Evolutionary conservation across 2,797 vertebrate species (phyloP).

Genomic region (Psittacula derbiana): DNA sequence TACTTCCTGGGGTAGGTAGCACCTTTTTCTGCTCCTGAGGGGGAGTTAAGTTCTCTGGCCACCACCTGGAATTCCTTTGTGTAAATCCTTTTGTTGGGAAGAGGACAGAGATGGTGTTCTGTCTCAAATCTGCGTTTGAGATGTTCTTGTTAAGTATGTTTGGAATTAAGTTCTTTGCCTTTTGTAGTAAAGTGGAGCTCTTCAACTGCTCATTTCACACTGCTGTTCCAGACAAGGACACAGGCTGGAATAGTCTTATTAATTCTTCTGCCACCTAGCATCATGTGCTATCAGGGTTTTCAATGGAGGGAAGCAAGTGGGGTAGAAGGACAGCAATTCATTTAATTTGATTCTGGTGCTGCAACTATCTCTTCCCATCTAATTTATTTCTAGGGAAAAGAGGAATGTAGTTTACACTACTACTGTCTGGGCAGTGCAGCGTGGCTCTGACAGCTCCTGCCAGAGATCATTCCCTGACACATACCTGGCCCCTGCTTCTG

Average conservation of each 20-base stretch:
- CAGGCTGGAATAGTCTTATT: background rate
- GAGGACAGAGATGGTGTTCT: background rate
- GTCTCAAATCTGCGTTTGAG: constrained; percentile 22
- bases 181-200: background rate
- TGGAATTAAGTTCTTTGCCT: constrained; percentile 35
- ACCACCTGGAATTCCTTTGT: background rate
- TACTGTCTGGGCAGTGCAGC: background rate
- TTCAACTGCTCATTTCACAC: background rate
- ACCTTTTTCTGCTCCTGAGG: background rate
- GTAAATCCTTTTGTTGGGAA: background rate
- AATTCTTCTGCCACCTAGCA: background rate
- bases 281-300: background rate
- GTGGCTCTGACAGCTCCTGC: background rate
- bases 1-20: background rate
- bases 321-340: background rate
- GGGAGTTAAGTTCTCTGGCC: background rate
- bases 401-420: background rate
- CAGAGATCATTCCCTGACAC: background rate
- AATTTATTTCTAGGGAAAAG: constrained; percentile 26
- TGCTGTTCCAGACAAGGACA: background rate
- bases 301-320: background rate
- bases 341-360: background rate
- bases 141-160: constrained; percentile 47
- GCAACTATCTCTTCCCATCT: background rate
- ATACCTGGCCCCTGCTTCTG: background rate